Conservation (phyloP, 2,888 invertebrate genomes). For the Galerucella nymphaeae region DNA sequence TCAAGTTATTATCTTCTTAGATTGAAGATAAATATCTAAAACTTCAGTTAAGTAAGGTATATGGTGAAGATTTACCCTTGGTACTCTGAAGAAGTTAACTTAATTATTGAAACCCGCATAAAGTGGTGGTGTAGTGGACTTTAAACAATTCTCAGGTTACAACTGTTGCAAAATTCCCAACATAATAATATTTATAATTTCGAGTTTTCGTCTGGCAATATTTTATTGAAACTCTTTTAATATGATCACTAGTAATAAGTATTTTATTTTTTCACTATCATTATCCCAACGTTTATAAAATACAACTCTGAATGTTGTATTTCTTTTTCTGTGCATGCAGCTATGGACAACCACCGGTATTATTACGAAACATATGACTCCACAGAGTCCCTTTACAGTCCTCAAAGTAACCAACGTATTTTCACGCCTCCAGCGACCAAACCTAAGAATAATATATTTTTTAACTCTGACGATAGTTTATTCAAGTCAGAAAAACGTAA, state of each 20-base stretch:
- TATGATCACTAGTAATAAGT: neutral
- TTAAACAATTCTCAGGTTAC: no score
- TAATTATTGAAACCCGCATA: no score
- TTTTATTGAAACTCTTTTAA: neutral
- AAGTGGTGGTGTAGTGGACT: no score
- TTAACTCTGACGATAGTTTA: conserved; percentile 63
- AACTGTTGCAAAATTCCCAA: no score
- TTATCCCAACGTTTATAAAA: conserved; percentile 1
- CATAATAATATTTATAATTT: neutral
- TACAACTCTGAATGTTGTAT: conserved; percentile 35
- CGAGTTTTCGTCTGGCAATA: neutral
- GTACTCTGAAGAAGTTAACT: no score
- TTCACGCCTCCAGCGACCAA: conserved; percentile 61
- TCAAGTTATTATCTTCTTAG: no score
- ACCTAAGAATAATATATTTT: conserved; percentile 62
- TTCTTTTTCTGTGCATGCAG: conserved; percentile 60
- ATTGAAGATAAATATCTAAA: no score
- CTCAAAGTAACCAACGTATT: conserved; percentile 53
- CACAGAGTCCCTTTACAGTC: conserved; percentile 60
- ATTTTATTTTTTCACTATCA: neutral
- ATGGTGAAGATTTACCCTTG: no score
- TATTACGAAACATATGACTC: conserved; percentile 55
- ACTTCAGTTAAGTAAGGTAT: no score
- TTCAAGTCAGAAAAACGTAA: conserved; percentile 61
- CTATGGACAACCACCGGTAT: conserved; percentile 59